Base-by-base conservation (phyloP, 1,140 invertebrate genomes). In the Diachasmimorpha longicaudata region DNA sequence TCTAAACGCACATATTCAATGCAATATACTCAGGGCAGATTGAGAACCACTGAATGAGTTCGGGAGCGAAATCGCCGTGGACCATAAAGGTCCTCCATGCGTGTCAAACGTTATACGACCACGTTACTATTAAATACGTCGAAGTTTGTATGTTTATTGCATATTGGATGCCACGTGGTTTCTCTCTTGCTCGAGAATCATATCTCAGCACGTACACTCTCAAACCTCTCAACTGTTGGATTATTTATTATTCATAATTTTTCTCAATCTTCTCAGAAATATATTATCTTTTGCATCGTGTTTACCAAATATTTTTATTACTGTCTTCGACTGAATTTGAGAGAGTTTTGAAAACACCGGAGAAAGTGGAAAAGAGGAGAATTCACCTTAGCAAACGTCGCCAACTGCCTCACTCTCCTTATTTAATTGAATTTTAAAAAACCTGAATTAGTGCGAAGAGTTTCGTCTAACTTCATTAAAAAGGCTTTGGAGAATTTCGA, bases 81-180 rank as follows among this genome's bases (percentile, higher is more conserved):
- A 55, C 75, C 78, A 76, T 75, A 75, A 70, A 75, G 67, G 67
- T 44, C 74, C 67, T 70, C 42, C 84, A 87, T 86, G 84, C 85
- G 84, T 87, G 86, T 88, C 85, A 88, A 87, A 84, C 85, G 83
- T 87, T 87, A 88, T 88, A 88, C 84, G 86, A 87, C 82, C 86
- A 84, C 83, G 86, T 88, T 88, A 87, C 86, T 87, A 87, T 88
- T 88, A 88, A 88, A 88, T 87, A 88, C 85, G 86, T 87, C 86
- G 86, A 87, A 86, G 77, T 80, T 79, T 82, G 86, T 85, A 88
- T 87, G 86, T 88, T 88, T 88, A 88, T 88, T 87, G 86, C 86
- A 87, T 87, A 88, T 88, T 88, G 86, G 86, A 87, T 87, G 83
- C 83, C 80, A 74, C 36, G 46, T 31, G 74, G 81, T 84, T 80